phyloP scores from a whole-genome alignment of 2,113 vertebrate genomes.

The Eonycteris spelaea region DNA sequence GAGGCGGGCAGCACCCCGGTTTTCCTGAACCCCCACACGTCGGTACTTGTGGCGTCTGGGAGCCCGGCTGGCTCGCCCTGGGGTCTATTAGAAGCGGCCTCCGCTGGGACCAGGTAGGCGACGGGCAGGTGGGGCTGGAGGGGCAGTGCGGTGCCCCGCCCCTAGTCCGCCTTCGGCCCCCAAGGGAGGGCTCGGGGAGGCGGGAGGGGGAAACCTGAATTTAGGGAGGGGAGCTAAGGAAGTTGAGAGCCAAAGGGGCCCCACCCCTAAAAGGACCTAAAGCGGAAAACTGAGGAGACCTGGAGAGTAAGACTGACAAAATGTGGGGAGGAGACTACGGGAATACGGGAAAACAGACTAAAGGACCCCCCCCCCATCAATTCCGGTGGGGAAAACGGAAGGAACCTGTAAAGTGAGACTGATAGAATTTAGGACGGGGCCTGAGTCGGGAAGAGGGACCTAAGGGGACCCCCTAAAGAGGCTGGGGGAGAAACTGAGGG shows the following conservation, averaged over 20 bases:
- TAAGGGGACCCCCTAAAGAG: neutral
- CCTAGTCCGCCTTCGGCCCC: neutral
- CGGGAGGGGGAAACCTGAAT: neutral
- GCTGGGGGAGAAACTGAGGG: neutral
- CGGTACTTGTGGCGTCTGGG: neutral
- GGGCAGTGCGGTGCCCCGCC: neutral
- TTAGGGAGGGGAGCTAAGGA: neutral
- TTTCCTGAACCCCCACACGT: neutral
- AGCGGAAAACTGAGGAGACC: neutral
- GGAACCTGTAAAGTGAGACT: neutral
- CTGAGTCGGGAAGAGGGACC: neutral
- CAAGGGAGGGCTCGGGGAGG: neutral
- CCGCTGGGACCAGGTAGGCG: constrained; percentile 63
- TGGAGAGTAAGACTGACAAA: neutral
- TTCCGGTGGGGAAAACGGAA: neutral
- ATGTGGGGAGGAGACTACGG: neutral
- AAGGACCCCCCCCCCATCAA: neutral
- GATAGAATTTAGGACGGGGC: neutral
- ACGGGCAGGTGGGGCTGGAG: neutral
- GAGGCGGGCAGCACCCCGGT: constrained; percentile 19
- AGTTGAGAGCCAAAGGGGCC: neutral
- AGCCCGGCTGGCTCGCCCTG: neutral
- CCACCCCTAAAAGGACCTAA: neutral
- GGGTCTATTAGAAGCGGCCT: neutral
- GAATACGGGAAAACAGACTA: neutral